Conservation (phyloP, 2,888 invertebrate genomes). For the Choristoneura rosaceana region DNA sequence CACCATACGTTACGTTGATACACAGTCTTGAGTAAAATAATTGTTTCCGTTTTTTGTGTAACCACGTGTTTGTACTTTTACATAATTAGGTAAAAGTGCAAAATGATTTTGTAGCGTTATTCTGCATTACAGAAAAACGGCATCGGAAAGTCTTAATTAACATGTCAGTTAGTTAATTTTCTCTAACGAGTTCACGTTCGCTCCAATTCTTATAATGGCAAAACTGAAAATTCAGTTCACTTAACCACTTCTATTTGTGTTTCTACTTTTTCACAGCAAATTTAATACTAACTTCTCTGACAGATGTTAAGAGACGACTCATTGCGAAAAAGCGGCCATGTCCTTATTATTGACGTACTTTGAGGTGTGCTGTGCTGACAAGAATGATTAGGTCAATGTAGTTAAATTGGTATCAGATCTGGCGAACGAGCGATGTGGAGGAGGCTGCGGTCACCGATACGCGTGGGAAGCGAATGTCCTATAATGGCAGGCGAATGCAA, state of each 20-base stretch:
- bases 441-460: conserved; percentile 65
- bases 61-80: no score
- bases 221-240: conserved; percentile 11
- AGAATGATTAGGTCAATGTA: conserved; percentile 24
- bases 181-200: background rate
- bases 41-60: background rate
- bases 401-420: conserved; percentile 25
- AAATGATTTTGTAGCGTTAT: background rate
- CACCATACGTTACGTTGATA: no score
- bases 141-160: background rate
- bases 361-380: conserved; percentile 11
- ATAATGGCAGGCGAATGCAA: conserved; percentile 52
- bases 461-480: conserved; percentile 70
- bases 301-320: background rate
- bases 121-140: background rate
- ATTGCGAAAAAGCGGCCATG: background rate
- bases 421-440: conserved; percentile 55
- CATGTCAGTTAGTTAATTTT: background rate
- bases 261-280: background rate
- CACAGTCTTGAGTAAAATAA: background rate
- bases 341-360: background rate
- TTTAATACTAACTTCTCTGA: background rate
- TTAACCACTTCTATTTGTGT: conserved; percentile 7
- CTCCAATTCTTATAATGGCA: background rate
- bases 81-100: background rate